Conservation (phyloP, 2,113 vertebrate species). For the Triplophysa rosa region DNA sequence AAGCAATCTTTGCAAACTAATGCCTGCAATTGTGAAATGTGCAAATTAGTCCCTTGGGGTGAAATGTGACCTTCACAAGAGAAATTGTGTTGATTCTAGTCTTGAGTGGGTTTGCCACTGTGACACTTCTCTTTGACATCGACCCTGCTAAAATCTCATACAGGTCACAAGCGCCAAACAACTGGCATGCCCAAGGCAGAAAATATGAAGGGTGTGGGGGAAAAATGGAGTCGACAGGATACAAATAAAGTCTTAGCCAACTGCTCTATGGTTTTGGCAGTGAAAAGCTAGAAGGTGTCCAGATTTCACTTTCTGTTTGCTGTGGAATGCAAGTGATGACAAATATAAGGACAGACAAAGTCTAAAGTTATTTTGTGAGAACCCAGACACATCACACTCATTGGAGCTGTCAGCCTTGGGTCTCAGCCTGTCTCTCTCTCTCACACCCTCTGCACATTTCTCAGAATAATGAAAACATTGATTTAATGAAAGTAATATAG, state of each 20-base stretch:
- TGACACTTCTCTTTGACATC: slow-evolving; percentile 1
- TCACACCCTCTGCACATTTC: neutral
- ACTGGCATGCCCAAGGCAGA: neutral
- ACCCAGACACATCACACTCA: slow-evolving; percentile 4
- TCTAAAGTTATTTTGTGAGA: neutral
- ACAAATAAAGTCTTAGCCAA: slow-evolving; percentile 24
- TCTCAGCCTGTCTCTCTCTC: neutral
- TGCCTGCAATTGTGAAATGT: neutral
- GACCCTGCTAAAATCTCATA: neutral
- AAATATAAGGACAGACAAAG: slow-evolving; percentile 23
- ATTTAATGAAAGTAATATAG: neutral
- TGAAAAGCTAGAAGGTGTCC: slow-evolving; percentile 16
- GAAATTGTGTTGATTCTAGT: slow-evolving; percentile 4
- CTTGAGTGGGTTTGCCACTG: neutral
- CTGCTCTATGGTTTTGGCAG: slow-evolving; percentile 21
- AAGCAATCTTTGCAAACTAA: neutral
- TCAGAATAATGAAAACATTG: neutral
- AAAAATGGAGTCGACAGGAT: slow-evolving; percentile 7
- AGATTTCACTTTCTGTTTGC: slow-evolving; percentile 23
- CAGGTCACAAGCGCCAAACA: neutral
- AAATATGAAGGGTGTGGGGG: neutral
- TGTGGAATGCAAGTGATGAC: slow-evolving; percentile 22
- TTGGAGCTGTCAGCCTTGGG: slow-evolving; percentile 1
- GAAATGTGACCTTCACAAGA: slow-evolving; percentile 11
- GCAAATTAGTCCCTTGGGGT: neutral